phyloP scores from a whole-genome alignment of 2,113 vertebrate species.

The Xyrauchen texanus region DNA sequence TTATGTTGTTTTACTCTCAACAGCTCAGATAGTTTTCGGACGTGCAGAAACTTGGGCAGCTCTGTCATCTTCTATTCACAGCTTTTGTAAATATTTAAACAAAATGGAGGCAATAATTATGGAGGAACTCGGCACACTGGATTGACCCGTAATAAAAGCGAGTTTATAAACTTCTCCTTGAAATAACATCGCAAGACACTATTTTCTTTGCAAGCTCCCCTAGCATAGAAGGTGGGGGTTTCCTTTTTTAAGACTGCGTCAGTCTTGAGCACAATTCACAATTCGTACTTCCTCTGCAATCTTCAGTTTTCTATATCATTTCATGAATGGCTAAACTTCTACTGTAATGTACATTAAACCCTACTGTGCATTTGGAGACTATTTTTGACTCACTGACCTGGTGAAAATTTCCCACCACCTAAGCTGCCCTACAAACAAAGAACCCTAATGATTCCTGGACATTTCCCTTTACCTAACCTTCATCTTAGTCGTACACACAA shows the following conservation, averaged over 20 bases:
- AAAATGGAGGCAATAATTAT: conserved; percentile 50
- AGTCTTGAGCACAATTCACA: conserved; percentile 56
- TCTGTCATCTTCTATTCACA: conserved; percentile 61
- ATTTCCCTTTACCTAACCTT: conserved; percentile 6
- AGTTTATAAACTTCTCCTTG: conserved; percentile 68
- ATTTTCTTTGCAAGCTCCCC: conserved; percentile 56
- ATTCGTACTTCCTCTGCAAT: conserved; percentile 19
- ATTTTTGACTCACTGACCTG: conserved; percentile 3
- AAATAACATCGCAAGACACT: conserved; percentile 62
- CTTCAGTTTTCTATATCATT: conserved; percentile 2
- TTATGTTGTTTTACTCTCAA: conserved; percentile 56
- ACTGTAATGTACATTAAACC: neutral
- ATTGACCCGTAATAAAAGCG: conserved; percentile 53
- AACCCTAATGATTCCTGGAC: conserved; percentile 21
- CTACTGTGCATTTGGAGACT: neutral
- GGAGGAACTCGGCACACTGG: conserved; percentile 50
- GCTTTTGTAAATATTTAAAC: conserved; percentile 69
- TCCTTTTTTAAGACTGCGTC: conserved; percentile 64
- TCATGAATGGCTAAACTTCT: conserved; percentile 19
- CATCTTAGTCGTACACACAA: neutral
- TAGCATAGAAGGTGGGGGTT: conserved; percentile 73
- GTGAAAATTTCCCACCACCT: neutral
- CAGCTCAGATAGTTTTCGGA: conserved; percentile 54
- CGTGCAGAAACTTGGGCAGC: conserved; percentile 32
- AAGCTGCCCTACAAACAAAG: neutral